Percentiles rank a stretch among this genome's conserved stretches.
Conservation (phyloP, 2,797 vertebrate species). For the Silurus aristotelis region DNA sequence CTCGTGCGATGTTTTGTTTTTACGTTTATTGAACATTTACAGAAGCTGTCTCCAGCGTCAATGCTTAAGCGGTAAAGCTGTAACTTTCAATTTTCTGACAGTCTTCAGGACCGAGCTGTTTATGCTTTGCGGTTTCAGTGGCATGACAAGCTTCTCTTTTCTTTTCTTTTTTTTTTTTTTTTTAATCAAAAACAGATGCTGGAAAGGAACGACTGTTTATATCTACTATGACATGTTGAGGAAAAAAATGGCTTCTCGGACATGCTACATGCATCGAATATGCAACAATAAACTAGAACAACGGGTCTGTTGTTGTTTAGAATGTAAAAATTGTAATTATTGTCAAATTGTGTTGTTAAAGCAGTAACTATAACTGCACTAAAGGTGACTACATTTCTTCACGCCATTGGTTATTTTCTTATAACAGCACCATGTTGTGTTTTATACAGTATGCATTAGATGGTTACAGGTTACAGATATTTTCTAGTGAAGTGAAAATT, state of each 20-base stretch:
- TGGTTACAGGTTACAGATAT: neutral
- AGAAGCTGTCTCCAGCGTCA: neutral
- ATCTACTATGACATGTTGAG: neutral
- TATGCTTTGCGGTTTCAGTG: neutral
- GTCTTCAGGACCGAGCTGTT: neutral
- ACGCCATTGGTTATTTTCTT: too few species aligned
- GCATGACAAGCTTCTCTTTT: neutral
- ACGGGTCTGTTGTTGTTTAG: neutral
- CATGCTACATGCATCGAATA: neutral
- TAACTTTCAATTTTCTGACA: neutral
- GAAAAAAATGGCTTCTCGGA: neutral
- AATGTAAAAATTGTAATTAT: neutral
- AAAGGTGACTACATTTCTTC: too few species aligned
- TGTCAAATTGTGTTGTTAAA: neutral
- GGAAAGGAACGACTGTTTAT: neutral
- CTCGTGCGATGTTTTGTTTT: neutral
- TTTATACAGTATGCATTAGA: too few species aligned
- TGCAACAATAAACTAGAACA: too few species aligned
- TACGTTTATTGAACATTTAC: neutral
- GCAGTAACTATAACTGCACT: too few species aligned
- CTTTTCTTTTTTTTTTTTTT: neutral
- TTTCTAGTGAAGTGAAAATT: neutral
- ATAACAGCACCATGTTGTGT: too few species aligned
- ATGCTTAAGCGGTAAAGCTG: neutral
- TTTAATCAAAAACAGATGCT: neutral